A percentile compares a stretch with the other conserved stretches of the same genome.
phyloP scores from a whole-genome alignment of 2,888 invertebrate genomes.

The Cephalotes varians region DNA sequence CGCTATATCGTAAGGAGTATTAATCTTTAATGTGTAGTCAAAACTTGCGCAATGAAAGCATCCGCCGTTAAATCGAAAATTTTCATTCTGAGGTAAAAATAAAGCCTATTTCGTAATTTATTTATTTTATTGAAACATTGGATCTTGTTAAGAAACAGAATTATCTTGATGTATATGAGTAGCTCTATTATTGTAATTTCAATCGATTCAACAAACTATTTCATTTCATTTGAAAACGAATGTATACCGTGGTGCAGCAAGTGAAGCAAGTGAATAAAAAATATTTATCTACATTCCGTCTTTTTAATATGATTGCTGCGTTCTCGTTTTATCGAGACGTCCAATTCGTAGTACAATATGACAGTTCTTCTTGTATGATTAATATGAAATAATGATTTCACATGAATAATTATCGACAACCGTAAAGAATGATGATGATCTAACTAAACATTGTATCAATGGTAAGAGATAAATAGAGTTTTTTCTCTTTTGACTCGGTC shows the following conservation, averaged over 20 bases:
- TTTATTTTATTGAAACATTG: background rate
- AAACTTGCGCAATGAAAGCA: background rate
- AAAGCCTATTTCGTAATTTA: background rate
- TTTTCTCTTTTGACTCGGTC: background rate
- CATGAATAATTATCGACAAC: background rate
- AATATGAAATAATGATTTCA: constrained; percentile 22
- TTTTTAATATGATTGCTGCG: background rate
- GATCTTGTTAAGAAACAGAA: background rate
- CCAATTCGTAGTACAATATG: background rate
- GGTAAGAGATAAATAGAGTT: constrained; percentile 4
- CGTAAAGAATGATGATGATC: background rate
- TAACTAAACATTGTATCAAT: constrained; percentile 10
- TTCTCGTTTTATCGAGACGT: constrained; percentile 9
- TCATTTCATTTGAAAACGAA: background rate
- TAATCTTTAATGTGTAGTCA: background rate
- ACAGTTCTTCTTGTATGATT: background rate
- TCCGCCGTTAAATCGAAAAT: background rate
- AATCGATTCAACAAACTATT: background rate
- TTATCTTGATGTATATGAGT: background rate
- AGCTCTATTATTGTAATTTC: background rate
- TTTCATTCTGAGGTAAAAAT: background rate
- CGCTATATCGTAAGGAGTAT: background rate
- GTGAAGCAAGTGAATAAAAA: background rate
- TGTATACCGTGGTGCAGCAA: too few relatives aligned
- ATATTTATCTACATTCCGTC: background rate